Base-by-base conservation (phyloP, 1,140 invertebrate species). In the Hylyphantes graminicola region DNA sequence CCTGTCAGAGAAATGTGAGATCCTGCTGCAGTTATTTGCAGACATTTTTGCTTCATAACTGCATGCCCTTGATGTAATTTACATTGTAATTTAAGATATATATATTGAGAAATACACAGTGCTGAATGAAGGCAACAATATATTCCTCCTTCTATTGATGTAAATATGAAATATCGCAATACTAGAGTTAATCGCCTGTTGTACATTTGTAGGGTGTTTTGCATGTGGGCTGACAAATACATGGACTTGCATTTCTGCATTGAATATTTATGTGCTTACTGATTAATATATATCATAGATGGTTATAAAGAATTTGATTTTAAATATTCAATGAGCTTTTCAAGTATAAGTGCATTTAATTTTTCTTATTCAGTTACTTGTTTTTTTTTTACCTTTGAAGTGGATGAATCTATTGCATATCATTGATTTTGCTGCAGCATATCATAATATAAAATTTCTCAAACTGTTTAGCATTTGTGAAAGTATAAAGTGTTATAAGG, bases 11-110 rank as follows among this genome's bases (percentile, higher is more conserved):
- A 63, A 74, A 21, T 54, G 59, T 70, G 50, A 17, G n/a, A 74
- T 51, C 53, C 8, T 70, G 53, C 77, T 80, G 65, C 77, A 80
- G 19, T 70, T 57, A 48, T 65, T 81, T 67, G 80, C 80, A 83
- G 70, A 83, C 72, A 74, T 75, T 74, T 83, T 83, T 73, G 68
- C 68, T 83, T 73, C 68, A 83, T 35, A 72, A 83, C 70, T 83
- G 80, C 80, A 83, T 83, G 80, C 72, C 80, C 80, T 83, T 83
- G 80, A 48, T 83, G 80, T 83, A 83, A 75, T 83, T 83, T 83
- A 83, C 70, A 74, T 74, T 75, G 80, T 83, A 83, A 83, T 74
- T 83, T 83, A 83, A 65, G 17, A 78, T 76, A 76, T 77, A 78
- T 73, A 74, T 83, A 75, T 81, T 50, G 55, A 15, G 21, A 70